Conservation (phyloP, 2,888 invertebrate species). For the Eutolmus rufibarbis region DNA sequence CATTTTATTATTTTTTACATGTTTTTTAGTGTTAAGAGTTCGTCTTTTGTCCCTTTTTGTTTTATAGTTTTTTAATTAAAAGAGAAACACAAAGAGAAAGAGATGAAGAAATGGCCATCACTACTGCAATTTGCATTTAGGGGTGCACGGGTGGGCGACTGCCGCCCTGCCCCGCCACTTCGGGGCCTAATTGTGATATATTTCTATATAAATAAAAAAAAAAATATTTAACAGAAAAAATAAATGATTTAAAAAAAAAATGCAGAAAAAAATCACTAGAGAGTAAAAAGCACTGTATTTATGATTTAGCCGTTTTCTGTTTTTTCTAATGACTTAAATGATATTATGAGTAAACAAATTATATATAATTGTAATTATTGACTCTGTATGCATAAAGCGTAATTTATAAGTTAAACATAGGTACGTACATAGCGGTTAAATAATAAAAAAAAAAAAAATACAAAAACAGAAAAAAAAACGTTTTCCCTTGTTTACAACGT, state of each 20-base stretch:
- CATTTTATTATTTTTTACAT: slow-evolving; percentile 9
- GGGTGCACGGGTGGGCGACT: slow-evolving; percentile 1
- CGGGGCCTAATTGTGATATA: slow-evolving; percentile 36
- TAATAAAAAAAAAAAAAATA: background rate
- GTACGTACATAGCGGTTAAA: background rate
- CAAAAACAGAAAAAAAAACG: background rate
- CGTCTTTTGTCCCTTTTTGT: background rate
- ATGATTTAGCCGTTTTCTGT: slow-evolving; percentile 15
- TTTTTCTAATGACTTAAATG: slow-evolving; percentile 33
- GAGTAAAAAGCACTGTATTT: slow-evolving; percentile 17
- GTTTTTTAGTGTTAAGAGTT: slow-evolving; percentile 28
- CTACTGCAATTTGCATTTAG: slow-evolving; percentile 10
- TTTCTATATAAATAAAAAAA: slow-evolving; percentile 32
- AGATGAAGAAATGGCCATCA: slow-evolving; percentile 19
- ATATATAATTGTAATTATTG: slow-evolving; percentile 33
- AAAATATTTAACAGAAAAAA: slow-evolving; percentile 13
- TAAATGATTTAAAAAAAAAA: slow-evolving; percentile 12
- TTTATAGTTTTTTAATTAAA: slow-evolving; percentile 22
- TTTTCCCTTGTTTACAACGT: background rate
- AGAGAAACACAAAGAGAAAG: slow-evolving; percentile 7
- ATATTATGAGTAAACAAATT: slow-evolving; percentile 8
- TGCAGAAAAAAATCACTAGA: slow-evolving; percentile 25
- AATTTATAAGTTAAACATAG: slow-evolving; percentile 18
- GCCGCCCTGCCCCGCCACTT: background rate
- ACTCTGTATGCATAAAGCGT: background rate